phyloP scores from a whole-genome alignment of 37 sponge, comb jelly and placozoan species.

The Spongia lamella region DNA sequence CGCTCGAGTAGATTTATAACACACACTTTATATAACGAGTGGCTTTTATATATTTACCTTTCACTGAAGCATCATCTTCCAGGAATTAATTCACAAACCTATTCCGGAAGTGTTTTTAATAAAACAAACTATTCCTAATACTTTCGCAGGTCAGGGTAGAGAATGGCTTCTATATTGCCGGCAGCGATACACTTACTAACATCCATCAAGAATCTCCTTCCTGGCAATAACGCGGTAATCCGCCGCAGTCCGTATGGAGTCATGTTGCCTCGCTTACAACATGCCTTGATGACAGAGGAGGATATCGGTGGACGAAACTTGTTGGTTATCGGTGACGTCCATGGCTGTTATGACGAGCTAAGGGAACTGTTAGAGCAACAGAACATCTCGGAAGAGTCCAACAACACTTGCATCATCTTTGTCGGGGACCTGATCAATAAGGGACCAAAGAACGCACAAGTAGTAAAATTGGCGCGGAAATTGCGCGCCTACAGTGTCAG shows the following conservation, averaged over 20 bases:
- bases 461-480: slow-evolving; percentile 44
- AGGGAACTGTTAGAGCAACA: slow-evolving; percentile 51
- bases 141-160: too few species aligned
- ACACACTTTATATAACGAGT: too few species aligned
- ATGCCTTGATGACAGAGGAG: slow-evolving; percentile 53
- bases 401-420: slow-evolving; percentile 50
- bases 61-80: too few species aligned
- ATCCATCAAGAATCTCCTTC: slow-evolving; percentile 23
- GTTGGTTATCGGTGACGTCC: slow-evolving; percentile 77
- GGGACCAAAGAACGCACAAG: slow-evolving; percentile 73
- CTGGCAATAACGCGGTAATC: slow-evolving; percentile 10
- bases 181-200: not conserved
- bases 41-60: too few species aligned
- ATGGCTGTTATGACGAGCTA: slow-evolving; percentile 87
- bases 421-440: slow-evolving; percentile 87
- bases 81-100: too few species aligned
- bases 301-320: slow-evolving; percentile 46
- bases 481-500: slow-evolving; percentile 62
- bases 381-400: slow-evolving; percentile 13
- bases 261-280: slow-evolving; percentile 33
- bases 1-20: too few species aligned
- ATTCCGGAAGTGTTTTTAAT: too few species aligned
- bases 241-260: slow-evolving; percentile 67
- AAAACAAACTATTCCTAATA: too few species aligned
- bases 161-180: too few species aligned